A percentile compares a stretch with the other conserved stretches of the same genome.
These are phyloP conservation scores for Cherax destructor DNA, from an alignment of 1,140 invertebrate genomes.

Conservation along the genomic window DNA sequence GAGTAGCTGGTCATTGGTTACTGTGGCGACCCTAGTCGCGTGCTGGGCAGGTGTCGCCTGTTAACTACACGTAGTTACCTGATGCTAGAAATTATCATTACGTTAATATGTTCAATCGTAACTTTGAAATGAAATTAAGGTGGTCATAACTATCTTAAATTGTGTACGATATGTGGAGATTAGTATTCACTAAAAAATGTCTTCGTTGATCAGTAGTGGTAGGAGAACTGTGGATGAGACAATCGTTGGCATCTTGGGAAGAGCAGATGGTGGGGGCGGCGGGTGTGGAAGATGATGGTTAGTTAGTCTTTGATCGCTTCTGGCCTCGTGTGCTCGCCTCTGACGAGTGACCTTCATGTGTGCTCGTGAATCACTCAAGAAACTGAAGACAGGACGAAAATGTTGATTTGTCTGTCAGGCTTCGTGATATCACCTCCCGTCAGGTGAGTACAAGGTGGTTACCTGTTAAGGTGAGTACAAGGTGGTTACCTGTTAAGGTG, in stretches of 20 bases:
- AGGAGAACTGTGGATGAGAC: background rate
- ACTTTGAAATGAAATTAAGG: no score
- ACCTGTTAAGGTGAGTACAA: background rate
- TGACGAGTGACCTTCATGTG: background rate
- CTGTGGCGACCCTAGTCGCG: background rate
- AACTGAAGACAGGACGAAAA: background rate
- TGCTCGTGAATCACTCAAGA: background rate
- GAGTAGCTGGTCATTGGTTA: background rate
- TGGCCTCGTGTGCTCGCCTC: background rate
- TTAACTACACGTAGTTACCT: background rate
- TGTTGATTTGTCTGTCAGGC: conserved; percentile 18
- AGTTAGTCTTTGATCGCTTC: background rate
- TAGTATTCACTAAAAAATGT: no score
- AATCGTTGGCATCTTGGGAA: background rate
- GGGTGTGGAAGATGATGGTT: background rate
- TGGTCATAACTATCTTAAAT: no score
- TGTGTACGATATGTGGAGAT: no score
- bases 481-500: background rate
- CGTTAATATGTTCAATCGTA: no score
- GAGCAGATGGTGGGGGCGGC: background rate
- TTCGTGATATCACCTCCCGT: conserved; percentile 15
- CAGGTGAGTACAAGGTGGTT: background rate
- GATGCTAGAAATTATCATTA: no score
- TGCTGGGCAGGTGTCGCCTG: conserved; percentile 42
- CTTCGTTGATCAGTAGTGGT: no score